Evolutionary conservation across 2,797 vertebrate species (phyloP).

Genomic region (Schizopygopsis malacanthus): DNA sequence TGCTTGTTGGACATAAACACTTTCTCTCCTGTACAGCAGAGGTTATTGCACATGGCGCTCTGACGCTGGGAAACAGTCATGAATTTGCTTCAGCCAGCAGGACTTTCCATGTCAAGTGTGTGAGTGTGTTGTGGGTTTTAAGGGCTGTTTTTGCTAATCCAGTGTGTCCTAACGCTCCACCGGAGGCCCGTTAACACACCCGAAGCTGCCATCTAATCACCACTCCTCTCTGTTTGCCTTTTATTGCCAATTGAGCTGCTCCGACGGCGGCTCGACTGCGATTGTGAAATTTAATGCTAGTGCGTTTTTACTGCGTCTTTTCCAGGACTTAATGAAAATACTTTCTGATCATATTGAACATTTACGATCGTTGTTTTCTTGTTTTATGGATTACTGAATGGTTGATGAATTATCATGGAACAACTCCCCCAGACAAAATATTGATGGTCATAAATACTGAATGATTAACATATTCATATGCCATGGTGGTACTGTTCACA

Average conservation of each 20-base stretch:
- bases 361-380: conserved; percentile 6
- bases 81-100: conserved; percentile 5
- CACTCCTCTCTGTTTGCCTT: conserved; percentile 11
- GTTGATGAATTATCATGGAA: conserved; percentile 1
- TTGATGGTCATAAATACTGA: conserved; percentile 1
- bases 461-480: background rate
- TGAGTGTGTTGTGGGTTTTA: conserved; percentile 36
- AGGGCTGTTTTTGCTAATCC: conserved; percentile 45
- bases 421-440: background rate
- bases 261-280: background rate
- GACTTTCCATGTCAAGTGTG: conserved; percentile 32
- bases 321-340: conserved; percentile 23
- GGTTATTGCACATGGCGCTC: background rate
- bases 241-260: conserved; percentile 35
- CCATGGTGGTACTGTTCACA: background rate
- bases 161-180: conserved; percentile 35
- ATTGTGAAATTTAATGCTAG: conserved; percentile 11
- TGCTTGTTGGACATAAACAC: conserved; percentile 13
- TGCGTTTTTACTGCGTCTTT: conserved; percentile 1
- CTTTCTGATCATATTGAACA: conserved; percentile 11
- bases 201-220: conserved; percentile 41
- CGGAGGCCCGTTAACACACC: conserved; percentile 32
- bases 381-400: conserved; percentile 11
- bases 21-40: background rate
- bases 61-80: conserved; percentile 4